A percentile compares a stretch with the other conserved stretches of the same genome.
Evolutionary conservation across 2,113 vertebrate species (phyloP).

Genomic region (Crotalus viridis): DNA sequence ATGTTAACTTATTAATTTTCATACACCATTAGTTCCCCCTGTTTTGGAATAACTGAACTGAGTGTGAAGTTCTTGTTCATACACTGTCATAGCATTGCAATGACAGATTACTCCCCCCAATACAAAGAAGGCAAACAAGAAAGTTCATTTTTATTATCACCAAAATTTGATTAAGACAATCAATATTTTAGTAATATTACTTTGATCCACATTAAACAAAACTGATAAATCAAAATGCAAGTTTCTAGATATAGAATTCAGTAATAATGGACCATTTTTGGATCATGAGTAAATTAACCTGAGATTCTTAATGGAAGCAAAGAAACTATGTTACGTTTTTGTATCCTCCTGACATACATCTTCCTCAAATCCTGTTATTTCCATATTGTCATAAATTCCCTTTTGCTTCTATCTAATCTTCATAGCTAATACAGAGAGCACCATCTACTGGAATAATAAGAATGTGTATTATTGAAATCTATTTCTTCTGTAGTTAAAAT

Average conservation of each 20-base stretch:
- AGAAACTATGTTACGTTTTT: neutral
- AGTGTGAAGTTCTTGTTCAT: neutral
- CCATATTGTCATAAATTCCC: neutral
- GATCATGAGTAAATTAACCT: too few species aligned
- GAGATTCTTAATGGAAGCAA: neutral
- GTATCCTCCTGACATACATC: neutral
- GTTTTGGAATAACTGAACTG: neutral
- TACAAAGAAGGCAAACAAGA: neutral
- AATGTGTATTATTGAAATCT: neutral
- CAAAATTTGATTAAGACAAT: neutral
- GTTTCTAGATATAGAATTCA: neutral
- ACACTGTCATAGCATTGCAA: too few species aligned
- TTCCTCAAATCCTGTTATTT: neutral
- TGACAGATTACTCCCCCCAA: too few species aligned
- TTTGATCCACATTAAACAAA: neutral
- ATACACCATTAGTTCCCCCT: neutral
- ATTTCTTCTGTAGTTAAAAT: neutral
- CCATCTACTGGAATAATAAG: slow-evolving; percentile 59
- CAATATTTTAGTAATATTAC: neutral
- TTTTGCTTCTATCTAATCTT: neutral
- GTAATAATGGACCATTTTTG: neutral
- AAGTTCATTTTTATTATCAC: neutral
- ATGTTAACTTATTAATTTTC: neutral
- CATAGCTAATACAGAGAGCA: slow-evolving; percentile 60
- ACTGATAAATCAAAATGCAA: neutral